Conservation (phyloP, 2,113 vertebrate species). For the Ancistrus triradiatus region DNA sequence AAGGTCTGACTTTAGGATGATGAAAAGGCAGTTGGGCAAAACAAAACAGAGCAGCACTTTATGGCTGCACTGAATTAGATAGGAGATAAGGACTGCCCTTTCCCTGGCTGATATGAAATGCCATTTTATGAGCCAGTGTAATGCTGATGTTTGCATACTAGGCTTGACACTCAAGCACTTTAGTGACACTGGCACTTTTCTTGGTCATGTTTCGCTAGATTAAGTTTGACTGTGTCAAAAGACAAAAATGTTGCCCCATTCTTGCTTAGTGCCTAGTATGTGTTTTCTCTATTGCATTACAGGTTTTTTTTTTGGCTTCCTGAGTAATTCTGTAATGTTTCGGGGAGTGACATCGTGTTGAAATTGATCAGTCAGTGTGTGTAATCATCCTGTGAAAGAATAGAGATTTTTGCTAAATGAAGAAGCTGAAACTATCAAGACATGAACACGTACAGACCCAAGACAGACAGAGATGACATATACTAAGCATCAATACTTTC, state of each 20-base stretch:
- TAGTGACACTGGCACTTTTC: too few species aligned
- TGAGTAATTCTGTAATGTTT: conserved; percentile 26
- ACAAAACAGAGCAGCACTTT: conserved; percentile 14
- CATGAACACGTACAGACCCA: too few species aligned
- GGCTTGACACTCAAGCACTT: background rate
- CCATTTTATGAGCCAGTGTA: background rate
- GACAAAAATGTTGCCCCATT: conserved; percentile 27
- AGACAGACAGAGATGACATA: too few species aligned
- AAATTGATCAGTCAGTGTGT: background rate
- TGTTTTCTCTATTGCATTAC: too few species aligned
- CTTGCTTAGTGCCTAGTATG: too few species aligned
- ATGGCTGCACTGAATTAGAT: conserved; percentile 8
- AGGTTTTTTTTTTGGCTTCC: conserved; percentile 24
- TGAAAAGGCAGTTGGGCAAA: conserved; percentile 2
- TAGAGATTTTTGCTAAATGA: too few species aligned
- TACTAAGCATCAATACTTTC: too few species aligned
- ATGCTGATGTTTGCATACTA: background rate
- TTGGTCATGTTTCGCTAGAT: too few species aligned
- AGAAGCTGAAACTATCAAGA: too few species aligned
- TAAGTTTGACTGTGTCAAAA: conserved; percentile 26
- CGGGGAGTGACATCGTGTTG: background rate
- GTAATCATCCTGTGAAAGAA: background rate
- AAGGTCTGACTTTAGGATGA: conserved; percentile 5
- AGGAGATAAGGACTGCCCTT: conserved; percentile 30
- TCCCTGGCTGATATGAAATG: conserved; percentile 28